phyloP scores from a whole-genome alignment of 2,797 vertebrate species.

The Sebastes cheni region DNA sequence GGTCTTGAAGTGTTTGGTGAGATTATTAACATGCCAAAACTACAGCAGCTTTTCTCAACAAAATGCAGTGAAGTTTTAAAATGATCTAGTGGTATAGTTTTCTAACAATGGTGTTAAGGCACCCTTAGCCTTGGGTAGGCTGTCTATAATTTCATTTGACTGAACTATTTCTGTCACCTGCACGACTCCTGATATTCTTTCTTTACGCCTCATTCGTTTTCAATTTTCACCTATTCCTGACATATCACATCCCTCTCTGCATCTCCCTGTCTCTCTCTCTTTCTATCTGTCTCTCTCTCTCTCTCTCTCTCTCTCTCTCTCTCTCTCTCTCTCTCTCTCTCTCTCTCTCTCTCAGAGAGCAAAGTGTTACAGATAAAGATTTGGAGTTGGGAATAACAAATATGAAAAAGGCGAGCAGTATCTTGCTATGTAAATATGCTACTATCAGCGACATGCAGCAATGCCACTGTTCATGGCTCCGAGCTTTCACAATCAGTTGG shows the following conservation, averaged over 20 bases:
- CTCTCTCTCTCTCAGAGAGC: constrained; percentile 1
- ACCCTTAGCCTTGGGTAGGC: background rate
- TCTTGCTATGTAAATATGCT: background rate
- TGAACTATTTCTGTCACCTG: constrained; percentile 12
- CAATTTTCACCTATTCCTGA: constrained; percentile 23
- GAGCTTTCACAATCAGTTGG: background rate
- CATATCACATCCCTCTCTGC: background rate
- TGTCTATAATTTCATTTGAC: constrained; percentile 10
- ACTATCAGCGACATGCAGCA: constrained; percentile 12
- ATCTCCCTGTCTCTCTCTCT: background rate
- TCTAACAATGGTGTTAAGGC: background rate
- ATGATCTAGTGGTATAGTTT: background rate
- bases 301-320: background rate
- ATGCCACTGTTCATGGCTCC: background rate
- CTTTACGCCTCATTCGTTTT: constrained; percentile 14
- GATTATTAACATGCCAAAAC: background rate
- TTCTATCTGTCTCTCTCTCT: background rate
- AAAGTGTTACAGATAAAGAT: constrained; percentile 29
- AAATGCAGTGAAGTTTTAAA: background rate
- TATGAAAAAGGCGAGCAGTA: background rate
- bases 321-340: background rate
- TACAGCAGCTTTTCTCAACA: background rate
- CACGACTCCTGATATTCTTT: background rate
- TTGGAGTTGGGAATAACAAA: constrained; percentile 14
- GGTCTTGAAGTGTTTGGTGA: background rate